A percentile compares a stretch with the other conserved stretches of the same genome.
Conservation (phyloP, 1,140 invertebrate genomes). For the Ceratoteleas bidentatus region DNA sequence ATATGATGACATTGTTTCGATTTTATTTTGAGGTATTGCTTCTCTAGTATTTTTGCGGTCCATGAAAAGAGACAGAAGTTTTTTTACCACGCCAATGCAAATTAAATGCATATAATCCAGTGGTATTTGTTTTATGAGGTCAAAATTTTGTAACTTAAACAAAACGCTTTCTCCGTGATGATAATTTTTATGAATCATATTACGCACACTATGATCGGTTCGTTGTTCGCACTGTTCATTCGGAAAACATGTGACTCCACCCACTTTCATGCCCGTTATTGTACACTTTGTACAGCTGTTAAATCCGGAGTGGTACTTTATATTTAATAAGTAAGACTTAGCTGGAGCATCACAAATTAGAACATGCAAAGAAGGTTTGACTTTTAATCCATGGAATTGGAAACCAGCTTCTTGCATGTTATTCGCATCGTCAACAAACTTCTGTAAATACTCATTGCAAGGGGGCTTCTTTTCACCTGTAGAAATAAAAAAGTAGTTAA, state of each 20-base stretch:
- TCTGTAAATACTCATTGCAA: constrained; percentile 9
- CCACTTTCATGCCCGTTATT: constrained; percentile 54
- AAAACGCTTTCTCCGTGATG: constrained; percentile 21
- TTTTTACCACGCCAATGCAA: constrained; percentile 19
- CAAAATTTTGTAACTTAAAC: constrained; percentile 18
- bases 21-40: constrained; percentile 1
- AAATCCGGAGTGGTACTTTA: constrained; percentile 73
- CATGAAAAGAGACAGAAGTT: not conserved
- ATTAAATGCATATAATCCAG: constrained; percentile 35
- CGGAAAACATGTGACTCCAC: constrained; percentile 60
- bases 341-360: constrained; percentile 76
- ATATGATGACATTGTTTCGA: constrained; percentile 13
- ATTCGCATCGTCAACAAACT: constrained; percentile 20
- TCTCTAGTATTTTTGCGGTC: not conserved
- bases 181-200: constrained; percentile 9
- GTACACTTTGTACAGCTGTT: constrained; percentile 73
- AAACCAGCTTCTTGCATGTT: constrained; percentile 3
- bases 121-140: constrained; percentile 29
- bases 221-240: not conserved
- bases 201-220: constrained; percentile 11
- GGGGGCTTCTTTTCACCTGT: constrained; percentile 5
- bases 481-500: not conserved
- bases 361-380: constrained; percentile 6
- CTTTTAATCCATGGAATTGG: not conserved
- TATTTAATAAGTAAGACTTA: constrained; percentile 70